phyloP scores from a whole-genome alignment of 2,888 invertebrate genomes.

The Tipula helvola region DNA sequence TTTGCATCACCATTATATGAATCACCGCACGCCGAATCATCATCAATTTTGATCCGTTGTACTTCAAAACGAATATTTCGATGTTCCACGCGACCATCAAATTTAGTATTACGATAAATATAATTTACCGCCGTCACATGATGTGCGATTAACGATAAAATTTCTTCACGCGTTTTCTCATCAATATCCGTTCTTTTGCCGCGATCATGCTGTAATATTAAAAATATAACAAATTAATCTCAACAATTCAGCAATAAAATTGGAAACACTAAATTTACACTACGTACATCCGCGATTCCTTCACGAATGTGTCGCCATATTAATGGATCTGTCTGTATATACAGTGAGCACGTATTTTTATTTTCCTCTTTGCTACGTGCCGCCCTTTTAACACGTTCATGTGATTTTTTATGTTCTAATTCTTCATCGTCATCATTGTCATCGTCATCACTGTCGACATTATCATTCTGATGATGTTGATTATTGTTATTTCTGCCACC shows the following conservation, averaged over 20 bases:
- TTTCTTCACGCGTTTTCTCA: constrained; percentile 92
- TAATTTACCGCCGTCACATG: constrained; percentile 98
- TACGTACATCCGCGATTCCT: constrained; percentile 63
- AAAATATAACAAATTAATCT: background rate
- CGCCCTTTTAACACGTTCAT: constrained; percentile 43
- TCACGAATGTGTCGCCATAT: constrained; percentile 91
- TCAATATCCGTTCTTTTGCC: constrained; percentile 54
- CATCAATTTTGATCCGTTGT: constrained; percentile 67
- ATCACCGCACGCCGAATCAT: constrained; percentile 63
- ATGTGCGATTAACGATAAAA: constrained; percentile 91
- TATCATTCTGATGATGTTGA: background rate
- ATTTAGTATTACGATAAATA: constrained; percentile 89
- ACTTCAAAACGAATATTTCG: constrained; percentile 95
- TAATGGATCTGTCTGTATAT: constrained; percentile 95
- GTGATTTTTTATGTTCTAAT: constrained; percentile 30
- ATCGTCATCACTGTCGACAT: constrained; percentile 14
- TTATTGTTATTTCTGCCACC: background rate
- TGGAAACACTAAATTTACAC: constrained; percentile 8
- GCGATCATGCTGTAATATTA: constrained; percentile 51
- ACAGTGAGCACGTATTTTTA: constrained; percentile 85
- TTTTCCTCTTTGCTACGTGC: constrained; percentile 53
- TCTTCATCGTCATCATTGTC: constrained; percentile 24
- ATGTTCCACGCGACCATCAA: constrained; percentile 81
- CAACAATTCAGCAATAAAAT: constrained; percentile 11
- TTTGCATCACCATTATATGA: constrained; percentile 56